These are phyloP conservation scores for Diplolepis rosae DNA, from an alignment of 2,888 invertebrate genomes.

Conservation along the genomic window DNA sequence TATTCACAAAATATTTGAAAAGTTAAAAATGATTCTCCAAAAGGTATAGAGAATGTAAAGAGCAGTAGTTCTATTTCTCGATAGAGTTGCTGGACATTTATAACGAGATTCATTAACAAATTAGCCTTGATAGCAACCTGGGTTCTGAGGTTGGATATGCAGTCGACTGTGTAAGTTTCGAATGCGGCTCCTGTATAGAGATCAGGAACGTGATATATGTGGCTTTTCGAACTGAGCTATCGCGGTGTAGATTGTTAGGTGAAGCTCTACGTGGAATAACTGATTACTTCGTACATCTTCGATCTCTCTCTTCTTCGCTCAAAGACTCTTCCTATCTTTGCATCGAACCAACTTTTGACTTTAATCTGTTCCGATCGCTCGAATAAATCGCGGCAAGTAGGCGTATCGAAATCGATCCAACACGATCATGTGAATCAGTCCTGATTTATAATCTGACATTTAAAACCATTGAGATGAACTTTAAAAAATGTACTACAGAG, in stretches of 20 bases:
- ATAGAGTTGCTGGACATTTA: not conserved
- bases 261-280: slow-evolving; percentile 45
- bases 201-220: slow-evolving; percentile 46
- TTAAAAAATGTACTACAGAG: too few species aligned
- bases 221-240: slow-evolving; percentile 43
- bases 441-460: not conserved
- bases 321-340: slow-evolving; percentile 35
- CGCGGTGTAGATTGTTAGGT: slow-evolving; percentile 46
- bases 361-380: slow-evolving; percentile 32
- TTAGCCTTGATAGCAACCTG: slow-evolving; percentile 4
- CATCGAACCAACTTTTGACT: slow-evolving; percentile 32
- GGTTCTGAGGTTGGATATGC: slow-evolving; percentile 17
- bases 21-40: too few species aligned
- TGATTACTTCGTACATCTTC: slow-evolving; percentile 49
- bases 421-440: slow-evolving; percentile 28
- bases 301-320: slow-evolving; percentile 43
- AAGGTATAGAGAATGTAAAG: too few species aligned
- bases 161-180: slow-evolving; percentile 20
- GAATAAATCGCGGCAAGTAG: slow-evolving; percentile 45
- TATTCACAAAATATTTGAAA: too few species aligned
- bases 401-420: slow-evolving; percentile 49
- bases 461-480: not conserved
- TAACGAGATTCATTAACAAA: slow-evolving; percentile 14
- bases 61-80: not conserved
- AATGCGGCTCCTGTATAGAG: slow-evolving; percentile 23